Conservation (phyloP, 2,888 invertebrate genomes). For the Synanthedon tipuliformis region DNA sequence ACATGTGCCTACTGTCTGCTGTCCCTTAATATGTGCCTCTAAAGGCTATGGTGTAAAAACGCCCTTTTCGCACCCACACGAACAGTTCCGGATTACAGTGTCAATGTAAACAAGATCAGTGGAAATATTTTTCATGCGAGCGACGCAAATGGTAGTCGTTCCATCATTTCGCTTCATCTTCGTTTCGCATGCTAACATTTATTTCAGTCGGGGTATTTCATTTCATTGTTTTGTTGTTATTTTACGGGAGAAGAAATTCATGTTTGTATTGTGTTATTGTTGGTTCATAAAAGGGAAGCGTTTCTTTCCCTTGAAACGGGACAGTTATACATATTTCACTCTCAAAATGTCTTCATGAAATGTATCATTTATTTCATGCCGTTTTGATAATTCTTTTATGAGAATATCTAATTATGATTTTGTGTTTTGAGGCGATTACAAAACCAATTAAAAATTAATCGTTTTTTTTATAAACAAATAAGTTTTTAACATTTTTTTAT, state of each 20-base stretch:
- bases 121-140: conserved; percentile 50
- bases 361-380: too few species aligned
- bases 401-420: too few species aligned
- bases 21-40: conserved; percentile 1
- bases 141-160: conserved; percentile 44
- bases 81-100: conserved; percentile 38
- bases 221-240: conserved; percentile 42
- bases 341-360: too few species aligned
- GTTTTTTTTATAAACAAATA: too few species aligned
- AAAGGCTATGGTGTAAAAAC: conserved; percentile 32
- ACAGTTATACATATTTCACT: background rate
- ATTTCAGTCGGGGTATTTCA: conserved; percentile 22
- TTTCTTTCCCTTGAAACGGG: background rate
- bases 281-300: conserved; percentile 8
- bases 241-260: conserved; percentile 15
- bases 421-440: too few species aligned
- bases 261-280: conserved; percentile 19
- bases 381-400: too few species aligned
- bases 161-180: conserved; percentile 45
- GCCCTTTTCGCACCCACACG: conserved; percentile 14
- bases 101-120: conserved; percentile 59
- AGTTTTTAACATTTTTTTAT: too few species aligned
- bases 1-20: conserved; percentile 24
- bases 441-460: too few species aligned
- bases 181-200: conserved; percentile 46